These are phyloP conservation scores for Gambusia holbrooki DNA, from an alignment of 2,113 vertebrate genomes.

Conservation along the genomic window DNA sequence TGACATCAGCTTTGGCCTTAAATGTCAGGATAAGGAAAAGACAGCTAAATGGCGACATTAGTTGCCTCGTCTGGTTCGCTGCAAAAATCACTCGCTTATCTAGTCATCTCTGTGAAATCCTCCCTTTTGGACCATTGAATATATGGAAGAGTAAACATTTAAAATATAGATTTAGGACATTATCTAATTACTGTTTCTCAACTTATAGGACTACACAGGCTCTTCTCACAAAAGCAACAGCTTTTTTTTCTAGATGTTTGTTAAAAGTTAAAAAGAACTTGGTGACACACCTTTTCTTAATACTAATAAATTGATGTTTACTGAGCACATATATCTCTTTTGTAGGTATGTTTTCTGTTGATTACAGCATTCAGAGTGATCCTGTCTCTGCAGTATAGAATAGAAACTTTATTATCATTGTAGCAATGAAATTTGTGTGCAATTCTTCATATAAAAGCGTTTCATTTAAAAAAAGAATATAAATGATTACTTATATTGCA, in stretches of 20 bases:
- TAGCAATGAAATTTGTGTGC: no score
- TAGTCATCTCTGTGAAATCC: neutral
- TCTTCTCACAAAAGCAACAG: neutral
- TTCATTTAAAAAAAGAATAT: no score
- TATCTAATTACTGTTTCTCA: neutral
- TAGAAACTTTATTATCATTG: no score
- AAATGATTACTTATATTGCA: no score
- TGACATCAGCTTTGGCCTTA: slow-evolving; percentile 69
- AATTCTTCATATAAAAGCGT: no score
- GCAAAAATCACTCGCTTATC: neutral
- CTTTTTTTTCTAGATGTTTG: neutral
- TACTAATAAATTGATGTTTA: no score
- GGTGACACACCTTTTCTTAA: no score
- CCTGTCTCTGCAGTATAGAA: no score
- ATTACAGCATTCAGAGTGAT: no score
- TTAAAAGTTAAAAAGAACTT: no score
- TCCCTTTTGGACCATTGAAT: neutral
- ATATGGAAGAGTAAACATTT: neutral
- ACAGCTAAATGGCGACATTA: neutral
- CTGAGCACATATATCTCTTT: no score
- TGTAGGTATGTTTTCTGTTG: no score
- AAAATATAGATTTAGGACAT: neutral
- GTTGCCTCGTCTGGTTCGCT: neutral
- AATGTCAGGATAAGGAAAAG: neutral
- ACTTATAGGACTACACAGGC: neutral